phyloP scores from a whole-genome alignment of 2,797 vertebrate genomes.

The Macroramphosus scolopax region DNA sequence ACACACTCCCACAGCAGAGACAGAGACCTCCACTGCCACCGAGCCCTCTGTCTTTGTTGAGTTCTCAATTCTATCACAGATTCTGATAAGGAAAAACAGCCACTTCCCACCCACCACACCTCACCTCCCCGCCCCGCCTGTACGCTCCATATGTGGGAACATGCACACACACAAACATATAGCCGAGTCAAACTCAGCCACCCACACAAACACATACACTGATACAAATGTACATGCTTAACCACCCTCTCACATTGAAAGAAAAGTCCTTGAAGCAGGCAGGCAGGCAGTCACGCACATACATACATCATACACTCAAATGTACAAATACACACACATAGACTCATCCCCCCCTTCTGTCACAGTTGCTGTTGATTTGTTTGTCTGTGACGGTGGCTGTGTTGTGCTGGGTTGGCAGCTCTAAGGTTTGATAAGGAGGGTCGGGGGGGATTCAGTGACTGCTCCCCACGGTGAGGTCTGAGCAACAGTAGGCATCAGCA shows the following conservation, averaged over 20 bases:
- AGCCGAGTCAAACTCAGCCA: conserved; percentile 46
- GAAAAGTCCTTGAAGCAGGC: conserved; percentile 50
- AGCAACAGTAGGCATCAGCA: conserved; percentile 73
- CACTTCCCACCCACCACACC: conserved; percentile 38
- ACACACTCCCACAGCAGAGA: conserved; percentile 38
- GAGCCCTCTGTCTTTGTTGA: conserved; percentile 71
- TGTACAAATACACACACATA: conserved; percentile 24
- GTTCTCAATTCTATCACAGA: conserved; percentile 73
- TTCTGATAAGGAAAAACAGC: conserved; percentile 63
- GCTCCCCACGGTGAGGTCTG: conserved; percentile 86
- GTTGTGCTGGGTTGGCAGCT: conserved; percentile 79
- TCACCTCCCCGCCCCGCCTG: conserved; percentile 32
- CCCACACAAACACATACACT: conserved; percentile 24
- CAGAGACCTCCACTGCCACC: conserved; percentile 67
- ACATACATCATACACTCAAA: conserved; percentile 39
- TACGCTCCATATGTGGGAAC: conserved; percentile 42
- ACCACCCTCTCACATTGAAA: conserved; percentile 43
- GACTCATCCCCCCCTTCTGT: conserved; percentile 45
- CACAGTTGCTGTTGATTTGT: conserved; percentile 52
- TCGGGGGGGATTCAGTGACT: conserved; percentile 81
- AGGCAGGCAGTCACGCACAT: conserved; percentile 40
- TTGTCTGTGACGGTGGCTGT: conserved; percentile 79
- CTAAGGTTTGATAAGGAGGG: conserved; percentile 83
- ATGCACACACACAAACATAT: conserved; percentile 44
- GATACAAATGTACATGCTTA: conserved; percentile 46